These are phyloP conservation scores for Leptoclinus maculatus DNA, from an alignment of 2,797 vertebrate species.

Conservation along the genomic window DNA sequence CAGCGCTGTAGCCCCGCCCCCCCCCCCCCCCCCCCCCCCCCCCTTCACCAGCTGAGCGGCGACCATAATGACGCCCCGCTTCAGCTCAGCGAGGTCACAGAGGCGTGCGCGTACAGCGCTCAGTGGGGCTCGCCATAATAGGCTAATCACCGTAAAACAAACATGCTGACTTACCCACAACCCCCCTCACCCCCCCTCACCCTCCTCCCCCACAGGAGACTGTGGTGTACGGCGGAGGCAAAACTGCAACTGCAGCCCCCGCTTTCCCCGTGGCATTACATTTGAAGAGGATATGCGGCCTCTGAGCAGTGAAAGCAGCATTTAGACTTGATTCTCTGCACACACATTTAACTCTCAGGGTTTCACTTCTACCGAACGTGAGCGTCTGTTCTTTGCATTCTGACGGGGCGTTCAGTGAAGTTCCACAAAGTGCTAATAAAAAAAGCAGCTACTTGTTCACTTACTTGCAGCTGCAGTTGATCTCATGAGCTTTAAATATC, in stretches of 20 bases:
- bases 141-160: conserved; percentile 64
- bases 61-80: conserved; percentile 31
- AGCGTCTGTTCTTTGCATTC: background rate
- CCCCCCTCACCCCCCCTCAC: background rate
- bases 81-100: conserved; percentile 40
- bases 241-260: conserved; percentile 19
- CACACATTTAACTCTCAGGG: background rate
- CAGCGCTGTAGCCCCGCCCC: conserved; percentile 17
- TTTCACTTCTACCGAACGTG: background rate
- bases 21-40: background rate
- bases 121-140: conserved; percentile 48
- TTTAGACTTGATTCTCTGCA: conserved; percentile 12
- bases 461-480: background rate
- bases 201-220: background rate
- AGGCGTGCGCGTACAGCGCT: conserved; percentile 40
- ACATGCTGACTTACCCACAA: conserved; percentile 45
- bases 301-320: conserved; percentile 13
- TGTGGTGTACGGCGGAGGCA: conserved; percentile 37
- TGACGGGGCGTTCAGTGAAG: background rate
- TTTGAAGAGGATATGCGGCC: conserved; percentile 33
- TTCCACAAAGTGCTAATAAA: background rate
- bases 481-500: background rate
- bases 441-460: background rate
- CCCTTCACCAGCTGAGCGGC: conserved; percentile 9
- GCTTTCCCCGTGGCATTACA: conserved; percentile 27